A percentile compares a stretch with the other conserved stretches of the same genome.
Evolutionary conservation across 1,140 invertebrate species (phyloP).

Genomic region (Lordiphosa stackelbergi): DNA sequence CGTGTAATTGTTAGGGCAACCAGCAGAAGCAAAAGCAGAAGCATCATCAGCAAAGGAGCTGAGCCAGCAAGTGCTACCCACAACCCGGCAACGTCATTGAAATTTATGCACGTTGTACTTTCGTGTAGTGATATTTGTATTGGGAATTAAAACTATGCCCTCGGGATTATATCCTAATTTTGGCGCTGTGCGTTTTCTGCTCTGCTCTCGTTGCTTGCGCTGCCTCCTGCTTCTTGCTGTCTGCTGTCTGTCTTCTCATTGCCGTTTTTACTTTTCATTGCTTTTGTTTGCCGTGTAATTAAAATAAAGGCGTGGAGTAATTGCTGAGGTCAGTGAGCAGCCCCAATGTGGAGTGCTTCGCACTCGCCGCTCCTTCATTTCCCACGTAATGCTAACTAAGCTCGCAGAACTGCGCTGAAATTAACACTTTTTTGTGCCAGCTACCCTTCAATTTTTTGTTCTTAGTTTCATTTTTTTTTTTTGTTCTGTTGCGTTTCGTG

Average conservation of each 20-base stretch:
- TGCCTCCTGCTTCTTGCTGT: background rate
- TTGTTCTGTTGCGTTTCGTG: slow-evolving; percentile 17
- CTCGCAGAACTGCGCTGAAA: slow-evolving; percentile 50
- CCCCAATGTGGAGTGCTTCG: slow-evolving; percentile 24
- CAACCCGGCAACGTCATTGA: slow-evolving; percentile 62
- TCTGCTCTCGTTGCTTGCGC: slow-evolving; percentile 23
- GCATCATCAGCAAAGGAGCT: slow-evolving; percentile 23
- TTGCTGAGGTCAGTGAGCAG: slow-evolving; percentile 70
- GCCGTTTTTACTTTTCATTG: slow-evolving; percentile 69
- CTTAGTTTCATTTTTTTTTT: slow-evolving; percentile 3
- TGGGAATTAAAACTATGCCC: slow-evolving; percentile 75
- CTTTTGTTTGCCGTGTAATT: slow-evolving; percentile 71
- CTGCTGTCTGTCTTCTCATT: slow-evolving; percentile 16
- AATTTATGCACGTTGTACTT: slow-evolving; percentile 75
- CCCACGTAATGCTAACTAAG: slow-evolving; percentile 69
- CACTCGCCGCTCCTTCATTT: background rate
- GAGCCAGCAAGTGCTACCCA: slow-evolving; percentile 38
- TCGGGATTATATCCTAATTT: slow-evolving; percentile 73
- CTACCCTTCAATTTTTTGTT: slow-evolving; percentile 17
- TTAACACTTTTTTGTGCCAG: slow-evolving; percentile 67
- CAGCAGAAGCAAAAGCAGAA: slow-evolving; percentile 22
- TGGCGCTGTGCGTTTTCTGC: slow-evolving; percentile 41
- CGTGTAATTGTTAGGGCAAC: slow-evolving; percentile 64
- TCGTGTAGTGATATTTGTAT: slow-evolving; percentile 76
- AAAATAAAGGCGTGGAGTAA: slow-evolving; percentile 76